Evolutionary conservation across 2,797 vertebrate genomes (phyloP).

Genomic region (Okamejei kenojei): DNA sequence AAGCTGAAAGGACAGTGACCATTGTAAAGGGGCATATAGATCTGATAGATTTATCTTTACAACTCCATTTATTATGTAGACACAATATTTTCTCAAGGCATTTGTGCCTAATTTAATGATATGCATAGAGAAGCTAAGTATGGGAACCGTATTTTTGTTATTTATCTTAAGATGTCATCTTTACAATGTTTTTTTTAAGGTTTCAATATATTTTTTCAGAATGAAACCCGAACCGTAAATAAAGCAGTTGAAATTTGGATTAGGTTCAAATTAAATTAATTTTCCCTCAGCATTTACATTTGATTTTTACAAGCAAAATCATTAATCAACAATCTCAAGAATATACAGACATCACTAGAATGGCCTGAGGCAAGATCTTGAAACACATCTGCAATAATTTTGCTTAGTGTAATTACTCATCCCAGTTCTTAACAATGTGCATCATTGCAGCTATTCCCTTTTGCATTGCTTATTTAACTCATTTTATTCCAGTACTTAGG

Average conservation of each 20-base stretch:
- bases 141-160: background rate
- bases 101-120: background rate
- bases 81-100: background rate
- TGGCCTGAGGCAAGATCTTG: background rate
- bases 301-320: constrained; percentile 25
- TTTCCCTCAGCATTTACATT: background rate
- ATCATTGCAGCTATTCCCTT: background rate
- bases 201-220: background rate
- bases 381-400: constrained; percentile 31
- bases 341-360: constrained; percentile 1
- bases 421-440: background rate
- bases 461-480: background rate
- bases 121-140: background rate
- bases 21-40: background rate
- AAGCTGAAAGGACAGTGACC: background rate
- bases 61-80: background rate
- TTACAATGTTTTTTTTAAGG: background rate
- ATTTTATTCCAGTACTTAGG: background rate
- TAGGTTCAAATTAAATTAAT: constrained; percentile 33
- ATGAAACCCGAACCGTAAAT: constrained; percentile 13
- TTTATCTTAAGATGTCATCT: background rate
- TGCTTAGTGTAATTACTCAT: constrained; percentile 34
- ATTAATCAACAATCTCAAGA: constrained; percentile 35
- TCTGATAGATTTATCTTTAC: background rate
- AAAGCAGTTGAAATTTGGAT: constrained; percentile 7